A percentile compares a stretch with the other conserved stretches of the same genome.
These are phyloP conservation scores for Palythoa grandis DNA, from an alignment of 92 coral and sea anemone genomes.

Conservation along the genomic window DNA sequence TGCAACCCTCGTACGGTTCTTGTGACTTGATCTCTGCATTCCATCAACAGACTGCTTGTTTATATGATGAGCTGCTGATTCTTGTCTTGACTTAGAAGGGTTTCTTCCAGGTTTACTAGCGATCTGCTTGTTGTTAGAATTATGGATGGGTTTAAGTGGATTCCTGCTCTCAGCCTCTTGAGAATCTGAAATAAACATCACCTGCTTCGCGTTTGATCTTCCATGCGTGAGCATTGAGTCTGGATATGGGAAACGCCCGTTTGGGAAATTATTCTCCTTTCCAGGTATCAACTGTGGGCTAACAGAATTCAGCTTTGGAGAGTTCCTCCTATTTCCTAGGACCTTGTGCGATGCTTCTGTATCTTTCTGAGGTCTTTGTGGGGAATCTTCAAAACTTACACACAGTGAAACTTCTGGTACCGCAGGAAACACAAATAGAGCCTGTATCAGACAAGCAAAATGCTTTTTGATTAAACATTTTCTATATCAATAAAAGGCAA, in stretches of 20 bases:
- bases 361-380: constrained; percentile 5
- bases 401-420: constrained; percentile 85
- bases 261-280: neutral
- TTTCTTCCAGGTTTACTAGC: neutral
- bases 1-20: neutral
- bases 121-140: constrained; percentile 40
- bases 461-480: neutral
- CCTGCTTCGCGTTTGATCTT: constrained; percentile 51
- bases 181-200: constrained; percentile 3
- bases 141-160: constrained; percentile 64
- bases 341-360: constrained; percentile 30
- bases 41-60: neutral
- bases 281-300: constrained; percentile 14
- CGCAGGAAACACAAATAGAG: constrained; percentile 61
- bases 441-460: constrained; percentile 29
- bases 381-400: constrained; percentile 78
- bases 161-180: constrained; percentile 59
- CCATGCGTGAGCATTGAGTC: neutral
- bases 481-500: neutral
- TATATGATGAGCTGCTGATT: neutral
- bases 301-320: constrained; percentile 1
- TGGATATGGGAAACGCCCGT: neutral
- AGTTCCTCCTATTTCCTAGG: neutral
- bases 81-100: neutral
- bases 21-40: constrained; percentile 1